A percentile compares a stretch with the other conserved stretches of the same genome.
Evolutionary conservation across 2,888 invertebrate species (phyloP).

Genomic region (Cetonia aurata): DNA sequence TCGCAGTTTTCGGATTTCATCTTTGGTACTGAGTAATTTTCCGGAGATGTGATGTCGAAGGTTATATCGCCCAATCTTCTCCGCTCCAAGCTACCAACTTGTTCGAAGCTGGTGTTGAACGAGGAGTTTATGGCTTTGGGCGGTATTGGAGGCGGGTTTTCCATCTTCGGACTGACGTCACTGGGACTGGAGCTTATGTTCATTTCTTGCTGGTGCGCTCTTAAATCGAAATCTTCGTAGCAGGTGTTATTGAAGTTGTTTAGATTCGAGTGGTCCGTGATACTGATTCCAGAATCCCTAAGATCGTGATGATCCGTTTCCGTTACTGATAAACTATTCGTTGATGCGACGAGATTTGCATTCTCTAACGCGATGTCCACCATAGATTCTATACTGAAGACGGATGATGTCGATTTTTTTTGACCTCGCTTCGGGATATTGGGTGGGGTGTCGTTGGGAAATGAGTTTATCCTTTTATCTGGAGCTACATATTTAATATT

Average conservation of each 20-base stretch:
- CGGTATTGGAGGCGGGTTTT: slow-evolving; percentile 64
- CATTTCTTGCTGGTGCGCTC: slow-evolving; percentile 62
- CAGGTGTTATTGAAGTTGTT: slow-evolving; percentile 65
- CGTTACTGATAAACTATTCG: slow-evolving; percentile 54
- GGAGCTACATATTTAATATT: slow-evolving; percentile 64
- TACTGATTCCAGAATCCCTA: slow-evolving; percentile 70
- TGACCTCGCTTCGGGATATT: slow-evolving; percentile 65
- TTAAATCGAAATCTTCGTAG: slow-evolving; percentile 65
- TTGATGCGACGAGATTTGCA: slow-evolving; percentile 55
- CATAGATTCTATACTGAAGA: slow-evolving; percentile 65
- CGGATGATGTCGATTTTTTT: slow-evolving; percentile 66
- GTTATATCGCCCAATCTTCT: slow-evolving; percentile 25
- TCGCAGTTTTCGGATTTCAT: slow-evolving; percentile 57
- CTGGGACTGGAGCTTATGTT: slow-evolving; percentile 62
- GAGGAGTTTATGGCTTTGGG: slow-evolving; percentile 59
- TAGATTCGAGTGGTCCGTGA: slow-evolving; percentile 62
- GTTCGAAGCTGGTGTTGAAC: slow-evolving; percentile 60
- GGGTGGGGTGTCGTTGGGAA: slow-evolving; percentile 64
- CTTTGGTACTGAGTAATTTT: slow-evolving; percentile 64
- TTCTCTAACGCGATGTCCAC: slow-evolving; percentile 69
- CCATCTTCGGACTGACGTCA: slow-evolving; percentile 58
- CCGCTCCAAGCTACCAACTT: slow-evolving; percentile 49
- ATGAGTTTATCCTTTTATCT: slow-evolving; percentile 69
- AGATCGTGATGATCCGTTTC: slow-evolving; percentile 65
- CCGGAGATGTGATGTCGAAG: slow-evolving; percentile 55